Conservation (phyloP, 2,797 vertebrate genomes). For the Hippocampus kuda region DNA sequence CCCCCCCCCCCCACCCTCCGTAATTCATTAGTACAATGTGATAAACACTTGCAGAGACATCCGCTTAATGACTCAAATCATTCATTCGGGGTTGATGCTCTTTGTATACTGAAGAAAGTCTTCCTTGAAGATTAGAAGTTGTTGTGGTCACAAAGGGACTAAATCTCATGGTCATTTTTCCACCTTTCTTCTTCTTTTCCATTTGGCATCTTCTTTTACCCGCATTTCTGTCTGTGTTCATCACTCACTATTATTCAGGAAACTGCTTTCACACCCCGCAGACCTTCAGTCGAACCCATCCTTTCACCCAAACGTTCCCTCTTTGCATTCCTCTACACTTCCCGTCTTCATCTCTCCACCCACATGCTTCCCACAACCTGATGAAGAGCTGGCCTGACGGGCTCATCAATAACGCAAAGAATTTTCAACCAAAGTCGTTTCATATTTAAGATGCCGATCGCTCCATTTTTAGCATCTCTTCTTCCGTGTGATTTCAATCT, state of each 20-base stretch:
- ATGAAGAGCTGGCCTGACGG: conserved; percentile 48
- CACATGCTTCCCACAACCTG: conserved; percentile 31
- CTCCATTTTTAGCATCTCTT: conserved; percentile 6
- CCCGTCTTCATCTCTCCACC: conserved; percentile 14
- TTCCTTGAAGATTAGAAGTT: too few relatives aligned
- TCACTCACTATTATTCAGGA: conserved; percentile 29
- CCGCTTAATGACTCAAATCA: neutral
- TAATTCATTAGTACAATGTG: neutral
- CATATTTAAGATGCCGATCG: conserved; percentile 21
- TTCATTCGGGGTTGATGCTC: neutral
- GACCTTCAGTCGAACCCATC: conserved; percentile 41
- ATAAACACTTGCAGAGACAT: neutral
- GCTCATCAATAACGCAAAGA: conserved; percentile 52
- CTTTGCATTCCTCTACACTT: conserved; percentile 9
- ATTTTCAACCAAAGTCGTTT: conserved; percentile 29
- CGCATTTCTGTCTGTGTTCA: conserved; percentile 3
- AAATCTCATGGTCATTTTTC: too few relatives aligned
- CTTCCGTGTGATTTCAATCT: conserved; percentile 7
- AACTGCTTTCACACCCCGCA: conserved; percentile 26
- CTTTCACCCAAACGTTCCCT: conserved; percentile 15
- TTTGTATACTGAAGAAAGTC: neutral
- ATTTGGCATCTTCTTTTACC: neutral
- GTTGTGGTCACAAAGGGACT: too few relatives aligned
- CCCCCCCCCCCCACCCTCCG: too few relatives aligned
- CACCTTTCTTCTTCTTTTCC: neutral